phyloP scores from a whole-genome alignment of 92 coral and sea anemone species.

The Virgularia gustaviana region DNA sequence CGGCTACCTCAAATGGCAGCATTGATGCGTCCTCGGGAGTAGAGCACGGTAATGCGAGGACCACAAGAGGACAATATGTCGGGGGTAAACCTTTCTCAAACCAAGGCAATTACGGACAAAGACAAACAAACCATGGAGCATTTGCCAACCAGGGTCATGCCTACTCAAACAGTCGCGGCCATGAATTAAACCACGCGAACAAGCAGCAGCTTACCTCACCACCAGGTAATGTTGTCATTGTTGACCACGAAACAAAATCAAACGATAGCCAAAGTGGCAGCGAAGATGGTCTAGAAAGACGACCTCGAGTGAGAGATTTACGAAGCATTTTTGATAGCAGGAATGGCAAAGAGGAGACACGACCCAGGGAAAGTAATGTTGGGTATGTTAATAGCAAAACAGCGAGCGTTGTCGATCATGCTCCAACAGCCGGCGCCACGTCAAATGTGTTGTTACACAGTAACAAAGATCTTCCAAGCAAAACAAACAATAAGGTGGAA shows the following conservation, averaged over 20 bases:
- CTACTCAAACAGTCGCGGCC: constrained; percentile 15
- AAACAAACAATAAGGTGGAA: constrained; percentile 11
- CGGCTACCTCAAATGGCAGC: constrained; percentile 11
- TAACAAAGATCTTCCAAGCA: constrained; percentile 16
- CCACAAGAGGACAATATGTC: too few relatives aligned
- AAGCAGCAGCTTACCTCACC: constrained; percentile 10
- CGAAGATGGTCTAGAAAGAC: not conserved
- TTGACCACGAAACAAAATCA: not conserved
- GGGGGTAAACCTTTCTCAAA: too few relatives aligned
- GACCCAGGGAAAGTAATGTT: not conserved
- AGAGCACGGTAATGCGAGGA: not conserved
- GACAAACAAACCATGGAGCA: constrained; percentile 13
- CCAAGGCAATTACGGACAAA: not conserved
- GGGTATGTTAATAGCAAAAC: not conserved
- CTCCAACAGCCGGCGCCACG: constrained; percentile 1
- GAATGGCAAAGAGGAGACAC: not conserved
- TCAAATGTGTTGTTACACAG: constrained; percentile 1
- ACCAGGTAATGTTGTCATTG: not conserved
- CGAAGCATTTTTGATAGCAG: constrained; percentile 27
- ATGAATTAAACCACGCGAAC: not conserved
- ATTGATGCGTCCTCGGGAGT: not conserved
- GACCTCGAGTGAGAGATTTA: constrained; percentile 31
- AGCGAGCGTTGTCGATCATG: not conserved
- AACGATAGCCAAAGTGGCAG: not conserved
- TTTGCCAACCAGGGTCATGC: constrained; percentile 13